Percentiles rank a stretch among this genome's conserved stretches.
These are phyloP conservation scores for Synanthedon myopaeformis DNA, from an alignment of 2,888 invertebrate species.

Conservation along the genomic window DNA sequence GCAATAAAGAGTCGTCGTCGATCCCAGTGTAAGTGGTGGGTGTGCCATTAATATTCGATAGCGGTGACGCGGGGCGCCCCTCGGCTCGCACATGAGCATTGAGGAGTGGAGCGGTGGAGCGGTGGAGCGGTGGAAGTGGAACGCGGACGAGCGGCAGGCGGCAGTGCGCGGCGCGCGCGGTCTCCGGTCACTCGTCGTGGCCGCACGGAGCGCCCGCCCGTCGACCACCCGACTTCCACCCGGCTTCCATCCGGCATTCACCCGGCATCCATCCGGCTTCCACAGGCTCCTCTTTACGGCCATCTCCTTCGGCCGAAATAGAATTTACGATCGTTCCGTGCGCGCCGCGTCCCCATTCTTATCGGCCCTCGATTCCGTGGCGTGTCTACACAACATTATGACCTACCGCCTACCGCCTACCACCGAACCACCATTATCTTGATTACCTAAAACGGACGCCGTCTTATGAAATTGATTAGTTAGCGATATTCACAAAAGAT, in stretches of 20 bases:
- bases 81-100: constrained; percentile 3
- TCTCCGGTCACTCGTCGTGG: constrained; percentile 29
- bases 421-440: too few species aligned
- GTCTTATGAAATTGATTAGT: too few species aligned
- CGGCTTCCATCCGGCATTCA: constrained; percentile 13
- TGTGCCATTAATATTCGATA: constrained; percentile 6
- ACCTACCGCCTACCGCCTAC: neutral
- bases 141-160: constrained; percentile 8
- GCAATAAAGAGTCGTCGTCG: constrained; percentile 6
- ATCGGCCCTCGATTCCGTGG: neutral
- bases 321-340: constrained; percentile 15
- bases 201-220: constrained; percentile 10
- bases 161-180: constrained; percentile 60
- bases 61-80: neutral
- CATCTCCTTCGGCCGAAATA: constrained; percentile 13
- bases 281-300: constrained; percentile 4
- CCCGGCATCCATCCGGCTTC: constrained; percentile 12
- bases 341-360: constrained; percentile 2
- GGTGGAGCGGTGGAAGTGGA: constrained; percentile 6
- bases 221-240: constrained; percentile 13
- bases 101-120: constrained; percentile 7
- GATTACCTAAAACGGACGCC: too few species aligned
- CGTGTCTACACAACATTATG: neutral
- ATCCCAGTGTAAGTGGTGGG: too few species aligned
- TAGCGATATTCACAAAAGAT: too few species aligned